Base-by-base conservation (phyloP, 1,140 invertebrate genomes). In the Oryzaephilus surinamensis region DNA sequence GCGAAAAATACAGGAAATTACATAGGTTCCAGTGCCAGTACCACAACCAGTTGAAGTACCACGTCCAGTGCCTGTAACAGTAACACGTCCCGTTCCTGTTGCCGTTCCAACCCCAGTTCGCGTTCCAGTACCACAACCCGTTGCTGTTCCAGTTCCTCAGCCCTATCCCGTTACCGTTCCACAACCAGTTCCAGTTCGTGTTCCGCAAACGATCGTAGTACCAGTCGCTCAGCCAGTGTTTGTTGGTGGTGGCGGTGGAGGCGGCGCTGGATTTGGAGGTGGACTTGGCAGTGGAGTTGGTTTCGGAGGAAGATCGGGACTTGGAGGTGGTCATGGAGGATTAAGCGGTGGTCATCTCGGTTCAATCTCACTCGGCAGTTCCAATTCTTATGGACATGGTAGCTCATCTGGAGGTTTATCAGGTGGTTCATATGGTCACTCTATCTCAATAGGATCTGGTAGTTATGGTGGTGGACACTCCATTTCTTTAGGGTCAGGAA, bases 141-240 rank as follows among this genome's bases (percentile, higher is more conserved):
- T 58, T 50, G 45, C 61, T 28, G 43, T 52, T 12, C 35, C 37
- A 11, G 45, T 54, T 6, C 51, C 54, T 12, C 50, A 52, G 43
- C 52, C 55, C 14, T 51, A 57, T 15, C 49, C 51, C 19, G 54
- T 58, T 18, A 47, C 50, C 6, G 52, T 60, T 14, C 32, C 50
- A 38, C 42, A 57, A 52, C 43, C 45, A 30, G 41, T 48, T 10
- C 51, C 54, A n/a, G 51, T 60, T 26, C 43, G 47, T 27, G 42
- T 58, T 17, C 58, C 48, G 7, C 53, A 55, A 42, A 41, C 63
- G 46, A 46, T 68, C 4, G 50, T 46, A 23, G 43, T 34, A 2
- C 41, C 27, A 3, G 45, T 14, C 13, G 26, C 48, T 12, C 74
- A 10, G 67, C 72, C 44, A 15, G 27, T 52, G 10, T 47, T 34